These are phyloP conservation scores for Jacana jacana DNA, from an alignment of 2,113 vertebrate species.

Conservation along the genomic window DNA sequence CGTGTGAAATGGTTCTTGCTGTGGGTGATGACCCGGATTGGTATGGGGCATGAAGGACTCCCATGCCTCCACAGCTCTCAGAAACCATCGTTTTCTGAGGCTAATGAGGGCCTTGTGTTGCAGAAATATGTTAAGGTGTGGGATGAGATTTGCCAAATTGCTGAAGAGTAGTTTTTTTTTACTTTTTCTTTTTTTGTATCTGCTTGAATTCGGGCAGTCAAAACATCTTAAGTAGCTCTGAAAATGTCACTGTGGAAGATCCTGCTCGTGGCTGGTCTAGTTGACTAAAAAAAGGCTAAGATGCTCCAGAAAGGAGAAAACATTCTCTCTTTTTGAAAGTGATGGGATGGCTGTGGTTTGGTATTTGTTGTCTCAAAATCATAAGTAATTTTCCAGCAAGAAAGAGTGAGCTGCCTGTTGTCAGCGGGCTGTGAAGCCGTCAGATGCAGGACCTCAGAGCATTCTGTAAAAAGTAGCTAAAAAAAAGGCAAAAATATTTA, in stretches of 20 bases:
- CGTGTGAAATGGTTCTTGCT: slow-evolving; percentile 39
- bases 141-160: slow-evolving; percentile 6
- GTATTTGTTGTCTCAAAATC: background rate
- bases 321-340: background rate
- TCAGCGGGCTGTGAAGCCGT: background rate
- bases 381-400: background rate
- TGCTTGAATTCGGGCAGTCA: background rate
- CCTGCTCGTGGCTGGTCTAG: background rate
- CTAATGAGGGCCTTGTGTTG: background rate
- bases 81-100: background rate
- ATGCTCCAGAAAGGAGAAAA: background rate
- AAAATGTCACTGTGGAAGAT: slow-evolving; percentile 19
- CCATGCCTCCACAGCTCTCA: background rate
- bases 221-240: slow-evolving; percentile 8
- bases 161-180: background rate
- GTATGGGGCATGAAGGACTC: slow-evolving; percentile 11
- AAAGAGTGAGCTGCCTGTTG: background rate
- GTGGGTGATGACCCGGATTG: slow-evolving; percentile 12
- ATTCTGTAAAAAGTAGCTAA: background rate
- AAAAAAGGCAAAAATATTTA: background rate
- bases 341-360: background rate
- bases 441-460: background rate
- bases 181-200: background rate
- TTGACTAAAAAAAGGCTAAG: background rate
- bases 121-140: slow-evolving; percentile 1